A percentile compares a stretch with the other conserved stretches of the same genome.
phyloP scores from a whole-genome alignment of 2,888 invertebrate genomes.

The Colostygia pectinataria region DNA sequence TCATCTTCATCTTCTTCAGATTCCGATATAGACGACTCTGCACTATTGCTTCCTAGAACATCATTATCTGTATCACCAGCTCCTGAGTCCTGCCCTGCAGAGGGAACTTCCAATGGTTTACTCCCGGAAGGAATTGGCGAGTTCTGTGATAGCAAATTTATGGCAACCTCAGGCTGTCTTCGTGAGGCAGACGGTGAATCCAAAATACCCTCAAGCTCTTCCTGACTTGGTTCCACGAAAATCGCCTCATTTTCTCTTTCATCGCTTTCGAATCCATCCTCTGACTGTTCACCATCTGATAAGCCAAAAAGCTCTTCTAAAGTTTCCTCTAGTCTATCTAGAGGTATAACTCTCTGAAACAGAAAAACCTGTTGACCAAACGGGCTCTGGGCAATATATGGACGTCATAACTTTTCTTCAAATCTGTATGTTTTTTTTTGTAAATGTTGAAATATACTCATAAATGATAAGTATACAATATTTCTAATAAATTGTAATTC shows the following conservation, averaged over 20 bases:
- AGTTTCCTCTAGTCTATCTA: conserved; percentile 19
- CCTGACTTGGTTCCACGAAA: conserved; percentile 22
- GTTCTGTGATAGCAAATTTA: conserved; percentile 19
- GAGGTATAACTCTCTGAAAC: conserved; percentile 15
- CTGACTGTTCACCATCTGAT: conserved; percentile 21
- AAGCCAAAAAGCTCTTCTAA: conserved; percentile 16
- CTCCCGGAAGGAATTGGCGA: conserved; percentile 19
- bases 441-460: conserved; percentile 18
- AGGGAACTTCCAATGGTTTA: conserved; percentile 18
- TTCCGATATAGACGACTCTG: conserved; percentile 17
- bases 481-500: too few species aligned
- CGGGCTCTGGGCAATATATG: conserved; percentile 28
- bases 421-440: conserved; percentile 15
- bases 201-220: conserved; percentile 22
- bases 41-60: conserved; percentile 18
- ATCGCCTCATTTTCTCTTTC: conserved; percentile 26
- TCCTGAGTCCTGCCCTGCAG: conserved; percentile 19
- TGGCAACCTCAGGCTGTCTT: conserved; percentile 20
- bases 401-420: conserved; percentile 26
- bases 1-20: conserved; percentile 24
- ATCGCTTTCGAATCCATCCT: conserved; percentile 24
- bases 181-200: conserved; percentile 24
- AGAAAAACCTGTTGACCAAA: conserved; percentile 21
- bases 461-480: conserved; percentile 18
- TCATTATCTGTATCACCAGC: conserved; percentile 15